Conservation (phyloP, 1,140 invertebrate genomes). For the Cyclargus thomasi region DNA sequence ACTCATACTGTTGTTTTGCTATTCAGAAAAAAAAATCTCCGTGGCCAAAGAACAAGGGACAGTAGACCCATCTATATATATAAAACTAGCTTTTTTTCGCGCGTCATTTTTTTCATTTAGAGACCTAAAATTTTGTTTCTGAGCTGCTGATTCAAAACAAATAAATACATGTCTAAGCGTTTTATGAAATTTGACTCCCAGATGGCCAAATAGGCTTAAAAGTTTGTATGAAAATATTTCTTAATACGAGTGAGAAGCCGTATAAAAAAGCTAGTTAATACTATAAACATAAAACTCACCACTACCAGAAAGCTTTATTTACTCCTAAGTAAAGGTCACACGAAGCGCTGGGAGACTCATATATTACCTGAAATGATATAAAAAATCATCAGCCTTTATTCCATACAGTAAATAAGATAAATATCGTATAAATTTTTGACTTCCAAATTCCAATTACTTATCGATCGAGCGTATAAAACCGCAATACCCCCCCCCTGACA, state of each 20-base stretch:
- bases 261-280: neutral
- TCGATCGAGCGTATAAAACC: neutral
- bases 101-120: no score
- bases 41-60: neutral
- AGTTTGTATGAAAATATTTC: no score
- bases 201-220: no score
- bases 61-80: no score
- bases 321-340: neutral
- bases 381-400: neutral
- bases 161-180: no score
- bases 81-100: no score
- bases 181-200: no score
- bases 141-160: no score
- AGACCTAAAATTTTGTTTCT: no score
- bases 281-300: neutral
- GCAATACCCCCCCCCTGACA: neutral
- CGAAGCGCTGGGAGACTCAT: neutral
- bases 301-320: neutral
- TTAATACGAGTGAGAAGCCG: no score
- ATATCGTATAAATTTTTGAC: neutral
- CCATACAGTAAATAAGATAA: neutral
- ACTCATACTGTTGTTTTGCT: slow-evolving; percentile 22
- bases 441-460: neutral
- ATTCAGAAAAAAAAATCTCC: neutral
- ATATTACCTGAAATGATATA: neutral